Percentiles rank a stretch among this genome's conserved stretches.
Conservation (phyloP, 2,113 vertebrate species). For the Brachypteracias leptosomus region DNA sequence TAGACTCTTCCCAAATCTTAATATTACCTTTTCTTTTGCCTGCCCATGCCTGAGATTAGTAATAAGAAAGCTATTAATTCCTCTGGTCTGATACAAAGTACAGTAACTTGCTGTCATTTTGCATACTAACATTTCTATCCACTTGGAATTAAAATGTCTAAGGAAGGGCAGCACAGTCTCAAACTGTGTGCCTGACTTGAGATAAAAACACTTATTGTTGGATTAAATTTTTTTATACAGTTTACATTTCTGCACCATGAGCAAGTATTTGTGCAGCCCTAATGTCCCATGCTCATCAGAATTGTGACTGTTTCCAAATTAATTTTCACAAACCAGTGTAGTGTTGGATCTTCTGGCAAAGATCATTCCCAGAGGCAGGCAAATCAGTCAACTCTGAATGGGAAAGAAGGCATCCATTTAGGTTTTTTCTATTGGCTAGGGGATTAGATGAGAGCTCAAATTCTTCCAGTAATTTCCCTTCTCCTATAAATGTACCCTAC, state of each 20-base stretch:
- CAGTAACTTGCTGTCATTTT: neutral
- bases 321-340: neutral
- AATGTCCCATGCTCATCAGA: neutral
- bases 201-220: neutral
- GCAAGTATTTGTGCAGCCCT: neutral
- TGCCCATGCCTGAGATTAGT: neutral
- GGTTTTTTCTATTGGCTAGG: neutral
- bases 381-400: neutral
- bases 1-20: neutral
- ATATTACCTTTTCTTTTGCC: neutral
- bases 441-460: neutral
- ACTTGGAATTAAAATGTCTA: neutral
- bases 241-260: neutral
- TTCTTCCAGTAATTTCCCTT: neutral
- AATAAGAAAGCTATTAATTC: neutral
- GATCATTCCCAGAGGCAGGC: neutral
- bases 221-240: neutral
- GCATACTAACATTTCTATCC: neutral
- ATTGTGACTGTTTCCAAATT: neutral
- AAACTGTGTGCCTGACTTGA: neutral
- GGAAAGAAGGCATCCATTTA: neutral
- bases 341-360: neutral
- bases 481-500: neutral
- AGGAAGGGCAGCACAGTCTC: neutral
- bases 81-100: neutral